These are phyloP conservation scores for Pelmatolapia mariae DNA, from an alignment of 2,113 vertebrate genomes.

Conservation along the genomic window DNA sequence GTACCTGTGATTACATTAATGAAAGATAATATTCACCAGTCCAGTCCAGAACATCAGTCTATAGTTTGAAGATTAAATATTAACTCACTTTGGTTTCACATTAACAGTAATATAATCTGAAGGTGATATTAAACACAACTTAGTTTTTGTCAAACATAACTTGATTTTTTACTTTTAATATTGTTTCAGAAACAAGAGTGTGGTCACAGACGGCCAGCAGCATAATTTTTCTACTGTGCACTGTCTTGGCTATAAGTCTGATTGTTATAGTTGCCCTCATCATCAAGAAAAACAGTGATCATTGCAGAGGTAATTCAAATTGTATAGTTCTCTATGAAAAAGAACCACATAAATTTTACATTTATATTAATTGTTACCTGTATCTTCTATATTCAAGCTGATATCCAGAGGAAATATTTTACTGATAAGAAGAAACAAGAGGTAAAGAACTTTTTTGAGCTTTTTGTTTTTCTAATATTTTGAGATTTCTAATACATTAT, in stretches of 20 bases:
- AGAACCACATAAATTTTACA: neutral
- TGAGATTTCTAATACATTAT: neutral
- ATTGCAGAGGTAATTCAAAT: neutral
- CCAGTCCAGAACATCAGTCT: neutral
- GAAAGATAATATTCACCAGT: neutral
- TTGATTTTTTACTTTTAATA: neutral
- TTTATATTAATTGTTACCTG: rapidly evolving
- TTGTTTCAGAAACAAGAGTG: neutral
- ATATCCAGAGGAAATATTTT: neutral
- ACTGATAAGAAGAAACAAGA: neutral
- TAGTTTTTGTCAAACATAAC: neutral
- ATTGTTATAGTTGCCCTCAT: neutral
- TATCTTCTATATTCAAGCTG: neutral
- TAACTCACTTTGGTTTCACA: neutral
- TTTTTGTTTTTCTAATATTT: neutral
- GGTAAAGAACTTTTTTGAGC: neutral
- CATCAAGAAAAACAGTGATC: neutral
- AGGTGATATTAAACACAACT: neutral
- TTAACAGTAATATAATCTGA: neutral
- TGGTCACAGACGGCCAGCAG: neutral
- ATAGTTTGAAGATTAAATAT: neutral
- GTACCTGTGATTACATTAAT: neutral
- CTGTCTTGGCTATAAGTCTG: neutral
- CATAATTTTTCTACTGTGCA: rapidly evolving
- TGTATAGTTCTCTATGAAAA: neutral